Evolutionary conservation across 2,113 vertebrate species (phyloP), one percentile per base, ranked within the genome.

Genomic region (Gadus macrocephalus): DNA sequence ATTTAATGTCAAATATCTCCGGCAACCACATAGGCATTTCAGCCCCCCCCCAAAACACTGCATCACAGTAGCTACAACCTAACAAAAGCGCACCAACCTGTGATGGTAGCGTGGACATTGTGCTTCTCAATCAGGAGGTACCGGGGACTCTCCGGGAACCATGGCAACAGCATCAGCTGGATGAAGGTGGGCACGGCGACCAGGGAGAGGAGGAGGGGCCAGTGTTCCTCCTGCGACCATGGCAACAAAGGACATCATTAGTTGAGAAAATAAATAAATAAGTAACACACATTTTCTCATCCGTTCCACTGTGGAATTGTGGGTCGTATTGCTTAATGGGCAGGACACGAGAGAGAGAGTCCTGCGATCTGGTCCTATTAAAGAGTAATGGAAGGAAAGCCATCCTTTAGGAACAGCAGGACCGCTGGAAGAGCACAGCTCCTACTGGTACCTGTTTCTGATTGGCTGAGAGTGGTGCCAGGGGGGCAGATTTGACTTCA

Each of bases 91-190:
- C 42, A 49, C 42, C 42, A 31, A 96, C 95, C 94, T 77, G 88
- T 89, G n/a, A 94, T 92, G 27, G 95, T 93, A 53, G 91, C 91
- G 0, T 86, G 90, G 75, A 95, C 0, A 0, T 96, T 91, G 0
- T 92, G 90, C 79, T 92, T 96, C 83, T 97, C 95, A 61, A 96
- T 96, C 70, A 97, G 90, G 75, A 97, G 89, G 85, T 95, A 96
- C 5, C 95, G 90, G 0, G 95, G 95, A 71, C 95, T 97, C 86
- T 97, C 95, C 0, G 95, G 95, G 81, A 96, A 97, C 92, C 94
- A 95, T 60, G 90, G 94, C 79, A 97, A 89, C 75, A 95, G 75
- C 78, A 94, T 75, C 64, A 96, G 78, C 83, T 97, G 95, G 49
- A 97, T 83, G 56, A 91, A 92, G 16, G 95, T 92, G 0, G 95